Evolutionary conservation across 2,797 vertebrate genomes (phyloP).

Genomic region (Rachycentron canadum): DNA sequence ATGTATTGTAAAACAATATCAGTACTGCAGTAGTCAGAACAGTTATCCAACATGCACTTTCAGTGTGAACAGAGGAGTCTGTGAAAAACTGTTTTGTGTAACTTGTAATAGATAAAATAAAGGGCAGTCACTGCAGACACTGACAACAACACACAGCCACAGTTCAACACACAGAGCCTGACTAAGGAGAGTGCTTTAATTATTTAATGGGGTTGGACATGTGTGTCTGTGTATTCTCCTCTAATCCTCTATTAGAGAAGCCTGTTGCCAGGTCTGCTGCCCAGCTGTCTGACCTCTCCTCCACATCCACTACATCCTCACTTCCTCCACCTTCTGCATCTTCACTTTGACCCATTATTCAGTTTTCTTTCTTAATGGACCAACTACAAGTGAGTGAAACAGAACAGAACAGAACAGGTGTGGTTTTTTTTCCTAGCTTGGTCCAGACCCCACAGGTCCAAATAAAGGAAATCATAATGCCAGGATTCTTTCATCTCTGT

Average conservation of each 20-base stretch:
- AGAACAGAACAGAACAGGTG: background rate
- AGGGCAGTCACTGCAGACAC: background rate
- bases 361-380: background rate
- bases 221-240: conserved; percentile 30
- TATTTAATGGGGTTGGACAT: conserved; percentile 14
- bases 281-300: conserved; percentile 18
- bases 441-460: background rate
- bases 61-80: background rate
- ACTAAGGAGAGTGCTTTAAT: conserved; percentile 20
- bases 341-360: background rate
- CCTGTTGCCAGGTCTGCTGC: conserved; percentile 24
- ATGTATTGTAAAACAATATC: background rate
- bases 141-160: background rate
- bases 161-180: background rate
- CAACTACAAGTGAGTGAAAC: background rate
- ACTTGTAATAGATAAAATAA: background rate
- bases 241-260: conserved; percentile 16
- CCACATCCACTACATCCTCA: background rate
- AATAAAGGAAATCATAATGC: background rate
- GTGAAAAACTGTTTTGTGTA: background rate
- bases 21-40: background rate
- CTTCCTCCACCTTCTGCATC: background rate
- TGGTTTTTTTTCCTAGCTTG: background rate
- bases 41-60: background rate
- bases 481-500: background rate